Base-by-base conservation (phyloP, 2,888 invertebrate genomes). In the Ethmia dodecea region DNA sequence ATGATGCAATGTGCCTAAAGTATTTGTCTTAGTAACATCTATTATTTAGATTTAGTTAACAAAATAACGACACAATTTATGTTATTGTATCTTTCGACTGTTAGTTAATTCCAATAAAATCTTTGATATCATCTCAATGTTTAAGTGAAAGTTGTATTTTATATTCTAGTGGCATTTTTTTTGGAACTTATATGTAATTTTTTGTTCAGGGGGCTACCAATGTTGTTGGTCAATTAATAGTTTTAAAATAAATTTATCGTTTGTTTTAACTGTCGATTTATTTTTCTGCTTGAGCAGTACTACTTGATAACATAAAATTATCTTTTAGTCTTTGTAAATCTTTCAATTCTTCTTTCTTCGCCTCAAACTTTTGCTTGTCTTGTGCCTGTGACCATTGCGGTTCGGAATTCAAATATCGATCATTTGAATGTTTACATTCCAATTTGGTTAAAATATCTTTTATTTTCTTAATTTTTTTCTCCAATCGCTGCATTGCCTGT, bases 221-320 rank as follows among this genome's bases (percentile, higher is more conserved):
- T 49, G 49, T 62, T 59, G 52, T 60, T 65, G 65, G 72, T 74
- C 73, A 73, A 67, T 73, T 72, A 62, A 47, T 5, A 47, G 40
- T 40, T 47, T 37, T 51, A 44, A 56, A 12, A 13, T 35, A 28
- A 35, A 60, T 55, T 44, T 56, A 65, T 53, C 48, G 52, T 63
- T 64, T 69, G 71, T 68, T 73, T 60, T 65, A n/a, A 52, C 54
- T 44, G 43, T 33, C 52, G 61, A n/a, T n/a, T n/a, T n/a, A n/a
- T n/a, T 64, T 61, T 65, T 64, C 59, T 20, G n/a, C n/a, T 20
- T 20, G n/a, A 5, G n/a, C 20, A 20, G n/a, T 3, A 5, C n/a
- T 20, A 20, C 8, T 20, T 3, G 9, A 9, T 20, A 20, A 18
- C 18, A 18, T 22, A 22, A 22, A n/a, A 22, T 22, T 22, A 22